Base-by-base conservation (phyloP, 2,888 invertebrate species). In the Macrosoma leucophasiata region DNA sequence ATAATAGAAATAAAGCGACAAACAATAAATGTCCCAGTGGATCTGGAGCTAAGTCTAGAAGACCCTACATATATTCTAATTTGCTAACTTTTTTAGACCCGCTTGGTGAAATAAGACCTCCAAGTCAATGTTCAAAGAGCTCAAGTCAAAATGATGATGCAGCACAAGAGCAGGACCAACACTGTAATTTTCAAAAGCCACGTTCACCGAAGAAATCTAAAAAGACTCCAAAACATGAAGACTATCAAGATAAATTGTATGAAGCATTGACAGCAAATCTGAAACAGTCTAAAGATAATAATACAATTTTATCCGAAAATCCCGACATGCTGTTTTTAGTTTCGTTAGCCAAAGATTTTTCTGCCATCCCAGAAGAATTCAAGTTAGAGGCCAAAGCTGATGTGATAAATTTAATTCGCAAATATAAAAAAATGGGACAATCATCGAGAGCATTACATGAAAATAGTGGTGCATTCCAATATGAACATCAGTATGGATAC, bases 351-450 rank as follows among this genome's bases (percentile, higher is more conserved):
- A 24, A 25, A 29, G 26, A 33, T 33, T 29, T 38, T 32, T 36
- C 28, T 32, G 19, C 36, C 20, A 36, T 32, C 36, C 11, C 14
- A 30, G 28, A 36, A 13, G 30, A 36, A 30, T 31, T 26, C 21
- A 36, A 36, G 30, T 29, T 36, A 26, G 35, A 30, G 21, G 27
- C 35, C 23, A 39, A 35, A 36, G 35, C 39, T 32, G 39, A 39
- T 15, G 29, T 39, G 17, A 29, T 39, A 32, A 39, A 39, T 39
- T 28, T 31, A 32, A 23, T 31, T 28, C 29, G 34, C 5, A 34
- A 27, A 33, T 33, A 33, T 22, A 33, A 33, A 10, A 27, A 17
- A 17, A 28, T 27, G 33, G 26, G 11, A 22, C 22, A 22, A 11
- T 22, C 33, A 33, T 33, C 33, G 20, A n/a, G n/a, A n/a, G 7